These are phyloP conservation scores for Drosophila algonquin DNA, from an alignment of 2,888 invertebrate species.

Conservation along the genomic window DNA sequence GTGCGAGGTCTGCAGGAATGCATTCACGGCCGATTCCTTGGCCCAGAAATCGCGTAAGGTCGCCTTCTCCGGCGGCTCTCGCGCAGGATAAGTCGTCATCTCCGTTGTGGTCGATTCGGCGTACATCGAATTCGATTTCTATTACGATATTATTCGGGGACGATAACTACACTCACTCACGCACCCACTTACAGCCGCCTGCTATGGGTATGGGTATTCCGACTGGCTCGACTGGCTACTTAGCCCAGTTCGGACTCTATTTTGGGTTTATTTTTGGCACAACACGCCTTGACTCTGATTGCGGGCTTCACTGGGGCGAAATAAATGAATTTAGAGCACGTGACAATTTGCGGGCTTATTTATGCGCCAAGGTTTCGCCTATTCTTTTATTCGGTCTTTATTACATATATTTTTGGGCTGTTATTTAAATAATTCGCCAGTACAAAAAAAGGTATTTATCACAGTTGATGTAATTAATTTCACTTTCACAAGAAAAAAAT, in stretches of 20 bases:
- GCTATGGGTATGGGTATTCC: neutral
- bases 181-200: conserved; percentile 24
- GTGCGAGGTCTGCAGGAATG: conserved; percentile 77
- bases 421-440: conserved; percentile 69
- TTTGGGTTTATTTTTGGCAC: conserved; percentile 53
- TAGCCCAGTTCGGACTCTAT: conserved; percentile 59
- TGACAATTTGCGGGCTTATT: conserved; percentile 69
- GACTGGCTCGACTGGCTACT: conserved; percentile 20
- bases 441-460: conserved; percentile 69
- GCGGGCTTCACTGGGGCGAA: conserved; percentile 29
- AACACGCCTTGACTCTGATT: conserved; percentile 61
- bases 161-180: conserved; percentile 29
- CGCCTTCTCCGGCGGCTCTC: conserved; percentile 67
- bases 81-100: conserved; percentile 73
- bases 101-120: conserved; percentile 75
- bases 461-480: conserved; percentile 70
- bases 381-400: conserved; percentile 24
- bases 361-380: conserved; percentile 50
- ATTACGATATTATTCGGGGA: conserved; percentile 7
- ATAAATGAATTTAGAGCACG: conserved; percentile 76
- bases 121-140: conserved; percentile 58
- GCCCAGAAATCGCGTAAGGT: conserved; percentile 81
- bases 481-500: conserved; percentile 52
- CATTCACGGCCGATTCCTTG: conserved; percentile 81
- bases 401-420: conserved; percentile 30